phyloP scores from a whole-genome alignment of 2,888 invertebrate genomes.

The Trichopoda pennipes region DNA sequence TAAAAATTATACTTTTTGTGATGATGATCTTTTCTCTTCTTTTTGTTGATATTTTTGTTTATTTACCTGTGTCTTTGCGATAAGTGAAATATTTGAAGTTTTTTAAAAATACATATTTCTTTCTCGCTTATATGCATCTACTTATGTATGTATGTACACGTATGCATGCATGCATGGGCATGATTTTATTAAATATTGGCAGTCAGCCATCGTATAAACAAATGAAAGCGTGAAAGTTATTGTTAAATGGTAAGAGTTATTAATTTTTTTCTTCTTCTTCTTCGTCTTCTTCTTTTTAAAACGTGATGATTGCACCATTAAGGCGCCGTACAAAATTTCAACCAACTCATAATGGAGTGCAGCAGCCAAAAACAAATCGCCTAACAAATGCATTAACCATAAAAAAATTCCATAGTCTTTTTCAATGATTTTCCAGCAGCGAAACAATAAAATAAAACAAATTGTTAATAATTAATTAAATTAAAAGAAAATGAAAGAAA shows the following conservation, averaged over 20 bases:
- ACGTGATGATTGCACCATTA: constrained; percentile 52
- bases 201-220: constrained; percentile 43
- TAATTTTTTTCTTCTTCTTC: constrained; percentile 18
- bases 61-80: no score
- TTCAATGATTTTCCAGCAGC: neutral
- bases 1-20: no score
- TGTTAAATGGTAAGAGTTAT: constrained; percentile 62
- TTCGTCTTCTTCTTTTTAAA: constrained; percentile 20
- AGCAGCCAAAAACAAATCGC: constrained; percentile 48
- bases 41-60: no score
- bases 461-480: constrained; percentile 32
- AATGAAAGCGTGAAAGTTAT: constrained; percentile 69
- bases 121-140: no score
- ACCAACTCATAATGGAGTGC: constrained; percentile 36
- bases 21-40: no score
- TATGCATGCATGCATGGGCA: no score
- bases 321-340: constrained; percentile 15
- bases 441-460: constrained; percentile 51
- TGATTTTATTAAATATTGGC: constrained; percentile 19
- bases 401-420: constrained; percentile 13
- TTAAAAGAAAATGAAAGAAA: neutral
- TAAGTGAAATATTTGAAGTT: constrained; percentile 36
- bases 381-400: constrained; percentile 54
- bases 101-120: no score
- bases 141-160: no score